phyloP scores from a whole-genome alignment of 2,888 invertebrate species.

The Drosophila pseudotakahashii region DNA sequence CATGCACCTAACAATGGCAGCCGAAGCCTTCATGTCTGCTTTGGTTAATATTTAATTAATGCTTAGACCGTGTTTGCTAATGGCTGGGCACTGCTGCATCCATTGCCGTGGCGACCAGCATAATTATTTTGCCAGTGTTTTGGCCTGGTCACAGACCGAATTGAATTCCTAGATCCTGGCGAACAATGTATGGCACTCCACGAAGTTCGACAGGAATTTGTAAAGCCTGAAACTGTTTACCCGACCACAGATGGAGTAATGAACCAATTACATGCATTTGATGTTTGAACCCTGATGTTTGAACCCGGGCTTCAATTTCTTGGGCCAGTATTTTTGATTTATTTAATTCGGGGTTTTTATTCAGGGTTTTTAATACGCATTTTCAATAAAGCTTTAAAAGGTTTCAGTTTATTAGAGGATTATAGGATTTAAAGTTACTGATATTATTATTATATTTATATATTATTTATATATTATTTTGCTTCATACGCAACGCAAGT shows the following conservation, averaged over 20 bases:
- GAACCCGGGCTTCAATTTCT: neutral
- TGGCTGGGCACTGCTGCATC: conserved; percentile 1
- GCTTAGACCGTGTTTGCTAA: conserved; percentile 21
- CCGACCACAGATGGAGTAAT: neutral
- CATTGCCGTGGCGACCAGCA: conserved; percentile 21
- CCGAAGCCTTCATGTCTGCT: neutral
- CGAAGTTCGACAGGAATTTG: neutral
- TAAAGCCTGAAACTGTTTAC: neutral
- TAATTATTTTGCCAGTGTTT: conserved; percentile 27
- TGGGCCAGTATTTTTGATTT: neutral
- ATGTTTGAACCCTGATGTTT: neutral
- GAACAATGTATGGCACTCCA: neutral
- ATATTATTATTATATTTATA: too few species aligned
- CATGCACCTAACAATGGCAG: conserved; percentile 5
- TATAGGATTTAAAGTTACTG: too few species aligned
- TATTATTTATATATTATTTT: too few species aligned
- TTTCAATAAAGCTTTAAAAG: too few species aligned
- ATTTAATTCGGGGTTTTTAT: too few species aligned
- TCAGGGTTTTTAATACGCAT: too few species aligned
- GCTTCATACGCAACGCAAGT: too few species aligned
- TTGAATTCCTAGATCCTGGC: neutral
- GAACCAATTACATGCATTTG: neutral
- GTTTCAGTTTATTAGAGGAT: too few species aligned
- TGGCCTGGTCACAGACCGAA: neutral
- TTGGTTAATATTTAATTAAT: conserved; percentile 57